Base-by-base conservation (phyloP, 2,113 vertebrate genomes). In the Chlamydotis undulata region DNA sequence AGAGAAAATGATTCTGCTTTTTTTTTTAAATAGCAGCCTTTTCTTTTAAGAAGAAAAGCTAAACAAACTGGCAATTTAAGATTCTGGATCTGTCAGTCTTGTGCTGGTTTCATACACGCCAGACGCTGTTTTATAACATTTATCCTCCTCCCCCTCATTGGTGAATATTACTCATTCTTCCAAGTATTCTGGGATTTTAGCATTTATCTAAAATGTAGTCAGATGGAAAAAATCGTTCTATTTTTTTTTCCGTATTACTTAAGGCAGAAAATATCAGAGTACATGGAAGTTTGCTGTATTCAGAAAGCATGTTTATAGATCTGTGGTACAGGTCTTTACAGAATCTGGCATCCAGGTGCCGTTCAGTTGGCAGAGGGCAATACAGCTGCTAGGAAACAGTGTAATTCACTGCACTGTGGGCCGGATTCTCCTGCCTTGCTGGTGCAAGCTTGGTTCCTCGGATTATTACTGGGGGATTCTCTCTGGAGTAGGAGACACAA, bases 81-180 rank as follows among this genome's bases (percentile, higher is more conserved):
- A 78, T 43, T 77, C 86, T 63, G 84, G 57, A 73, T 94, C 96
- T 94, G 43, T 95, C 31, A 37, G 74, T 94, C 87, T 83, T 75
- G 37, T 93, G 57, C 31, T 92, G 69, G 78, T 93, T 93, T 96
- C 50, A 60, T 94, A 81, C 67, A 93, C 29, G 23, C 70, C 90
- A 95, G 96, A 95, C 59, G 47, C 93, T 93, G 86, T 90, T 97
- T 96, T 96, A 95, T 94, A 96, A 94, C 92, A 95, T 94, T 90
- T 83, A 47, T 90, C 53, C 61, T 95, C 92, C 83, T 94, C 95
- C 93, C 80, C 90, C 85, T 95, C 88, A 61, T n/a, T 95, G 95
- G 90, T 96, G 84, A 94, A 88, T 93, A 89, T 95, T 96, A 96
- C 73, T 96, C 96, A 96, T 96, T 92, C 21, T 64, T 90, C 61